A percentile compares a stretch with the other conserved stretches of the same genome.
These are phyloP conservation scores for Helicoverpa assulta DNA, from an alignment of 2,888 invertebrate genomes.

Conservation along the genomic window DNA sequence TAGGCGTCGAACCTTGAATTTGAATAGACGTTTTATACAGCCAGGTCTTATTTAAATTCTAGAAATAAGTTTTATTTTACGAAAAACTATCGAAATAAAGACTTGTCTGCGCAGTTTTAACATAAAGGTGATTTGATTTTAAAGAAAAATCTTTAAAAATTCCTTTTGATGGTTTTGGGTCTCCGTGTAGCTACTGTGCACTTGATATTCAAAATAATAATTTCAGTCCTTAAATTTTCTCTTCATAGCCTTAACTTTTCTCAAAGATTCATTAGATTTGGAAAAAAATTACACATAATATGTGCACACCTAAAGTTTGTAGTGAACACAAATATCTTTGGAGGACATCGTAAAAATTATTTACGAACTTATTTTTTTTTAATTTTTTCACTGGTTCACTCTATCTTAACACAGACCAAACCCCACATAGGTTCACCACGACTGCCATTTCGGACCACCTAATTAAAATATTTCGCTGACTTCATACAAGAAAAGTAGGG, in stretches of 20 bases:
- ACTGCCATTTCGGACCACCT: conserved; percentile 76
- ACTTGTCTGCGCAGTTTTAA: neutral
- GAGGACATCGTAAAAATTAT: no score
- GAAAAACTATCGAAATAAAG: neutral
- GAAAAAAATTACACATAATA: no score
- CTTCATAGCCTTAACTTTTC: no score
- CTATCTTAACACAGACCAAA: conserved; percentile 53
- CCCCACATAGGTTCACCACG: conserved; percentile 52
- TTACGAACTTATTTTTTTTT: neutral
- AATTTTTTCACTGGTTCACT: conserved; percentile 35
- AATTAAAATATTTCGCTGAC: conserved; percentile 88
- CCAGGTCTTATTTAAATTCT: conserved; percentile 34
- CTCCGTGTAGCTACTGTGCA: neutral
- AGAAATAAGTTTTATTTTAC: conserved; percentile 14
- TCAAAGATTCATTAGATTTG: no score
- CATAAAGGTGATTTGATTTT: neutral
- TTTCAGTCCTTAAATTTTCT: no score
- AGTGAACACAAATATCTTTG: no score
- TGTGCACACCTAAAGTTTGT: no score
- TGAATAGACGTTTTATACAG: conserved; percentile 35
- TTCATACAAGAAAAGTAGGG: conserved; percentile 70
- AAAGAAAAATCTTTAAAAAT: neutral
- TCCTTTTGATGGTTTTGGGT: neutral
- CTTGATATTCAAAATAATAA: no score
- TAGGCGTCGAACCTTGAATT: conserved; percentile 33